Evolutionary conservation across 2,888 invertebrate genomes (phyloP), one percentile per base, ranked within the genome.

Genomic region (Rutpela maculata): DNA sequence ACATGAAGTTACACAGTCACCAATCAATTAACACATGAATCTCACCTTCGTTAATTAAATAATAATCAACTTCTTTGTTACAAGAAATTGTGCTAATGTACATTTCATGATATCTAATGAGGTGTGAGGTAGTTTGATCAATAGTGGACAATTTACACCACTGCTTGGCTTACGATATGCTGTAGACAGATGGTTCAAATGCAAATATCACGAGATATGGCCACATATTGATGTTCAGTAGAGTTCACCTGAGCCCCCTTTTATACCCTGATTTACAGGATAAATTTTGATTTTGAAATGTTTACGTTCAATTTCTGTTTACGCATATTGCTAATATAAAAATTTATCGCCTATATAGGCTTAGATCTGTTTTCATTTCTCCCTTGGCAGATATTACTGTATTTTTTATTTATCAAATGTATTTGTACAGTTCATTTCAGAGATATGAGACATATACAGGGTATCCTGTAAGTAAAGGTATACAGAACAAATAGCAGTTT

Each of bases 201-300:
- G 62, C 72, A 72, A 72, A 72, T 72, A 72, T 72, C 55, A 56
- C 43, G 55, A 72, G 38, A 55, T 63, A 55, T 17, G 31, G 63
- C 72, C 55, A 35, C 67, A 67, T 67, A 67, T 67, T 67, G 67
- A 67, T 67, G 38, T 69, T 59, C 57, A 17, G 69, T 55, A 15
- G 38, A 57, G 18, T 59, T 69, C 69, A 69, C 69, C 69, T 69
- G 69, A 69, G 69, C 12, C 69, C 59, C 35, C 55, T 38, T 59
- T 69, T 55, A 35, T 38, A 17, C 31, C 19, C 56, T 69, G 69
- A 69, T 69, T 69, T 69, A 69, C 43, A 22, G 35, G 56, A 55
- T 18, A 19, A n/a, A 3, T 66, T 55, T 19, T 55, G 55, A 55
- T 22, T 38, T 56, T 26, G 9, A 15, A 55, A 3, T 22, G 55